Base-by-base conservation (phyloP, 2,797 vertebrate genomes). In the Chelonia mydas region DNA sequence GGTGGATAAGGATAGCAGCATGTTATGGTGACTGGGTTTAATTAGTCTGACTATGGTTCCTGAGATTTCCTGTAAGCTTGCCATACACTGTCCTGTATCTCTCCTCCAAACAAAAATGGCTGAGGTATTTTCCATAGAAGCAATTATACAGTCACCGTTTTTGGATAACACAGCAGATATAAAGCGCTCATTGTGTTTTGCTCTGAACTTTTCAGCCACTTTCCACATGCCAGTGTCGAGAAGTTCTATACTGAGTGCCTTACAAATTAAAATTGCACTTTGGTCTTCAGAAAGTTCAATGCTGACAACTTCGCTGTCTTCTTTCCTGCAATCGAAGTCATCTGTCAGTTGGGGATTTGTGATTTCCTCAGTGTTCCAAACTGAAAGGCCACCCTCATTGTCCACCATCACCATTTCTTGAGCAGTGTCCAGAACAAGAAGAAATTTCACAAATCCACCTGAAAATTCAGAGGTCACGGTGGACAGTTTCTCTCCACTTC, bases 371-470 rank as follows among this genome's bases (percentile, higher is more conserved):
- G 98, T 99, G 96, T 99, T 99, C 99, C 99, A 99, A 79, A 99
- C 99, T 21, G 99, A 99, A 89, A 99, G 98, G 96, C 99, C 99
- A 7, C 99, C 99, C 96, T 99, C 99, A 17, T 98, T 99, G 97
- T 99, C 99, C 12, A 99, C 98, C 99, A 99, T 99, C 54, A 99
- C 99, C 99, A 99, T 99, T 98, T 99, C 99, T 96, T 99, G 98
- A 89, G 99, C 99, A 6, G 98, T 99, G 97, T 99, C 99, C 87
- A 99, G 98, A 93, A 99, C 98, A 45, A 99, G 98, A 90, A 99
- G 99, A 91, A 99, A 99, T 96, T 99, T 99, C 27, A 99, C 99
- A 93, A 99, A 99, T 23, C 99, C 99, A 81, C 99, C 98, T 50
- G 99, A 99, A 98, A 99, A 99, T 96, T 99, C 99, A 1, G 99